Base-by-base conservation (phyloP, 2,888 invertebrate species). In the Ischnura elegans region DNA sequence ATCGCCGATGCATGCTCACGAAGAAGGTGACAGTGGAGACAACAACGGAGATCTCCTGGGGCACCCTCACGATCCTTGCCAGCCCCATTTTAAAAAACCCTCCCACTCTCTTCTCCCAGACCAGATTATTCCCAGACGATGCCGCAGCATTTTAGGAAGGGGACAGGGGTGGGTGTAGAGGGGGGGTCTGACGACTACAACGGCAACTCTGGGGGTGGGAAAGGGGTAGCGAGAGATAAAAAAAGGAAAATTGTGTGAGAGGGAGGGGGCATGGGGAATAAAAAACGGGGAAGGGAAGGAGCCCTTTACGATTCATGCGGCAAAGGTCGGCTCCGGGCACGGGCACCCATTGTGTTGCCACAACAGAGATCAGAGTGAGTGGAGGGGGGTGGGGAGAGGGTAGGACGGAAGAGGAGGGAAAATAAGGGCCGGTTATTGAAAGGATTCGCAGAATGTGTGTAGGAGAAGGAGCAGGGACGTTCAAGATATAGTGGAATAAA, bases 261-360 rank as follows among this genome's bases (percentile, higher is more conserved):
- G 55, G 87, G 87, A 36, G 19, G 10, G 51, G 29, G 51, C 25
- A 46, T 43, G 55, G 47, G 36, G 47, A 87, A 51, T 29, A 47
- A 51, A n/a, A 55, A 55, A 25, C 19, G 55, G 36, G 55, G 36
- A 10, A 29, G 66, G 36, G 16, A 76, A 36, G 36, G 87, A 90
- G 43, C 42, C 90, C 61, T 90, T 90, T 90, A 90, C 90, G 61
- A 90, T 90, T 90, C 90, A 90, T 90, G 90, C 61, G 55, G 90
- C 90, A 90, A 90, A 90, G 90, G 90, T 90, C 90, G 61, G 55
- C 90, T 90, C 36, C 90, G 90, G 90, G 90, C 90, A 61, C 55
- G n/a, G 90, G 36, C 90, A 90, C 43, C 90, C 90, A 90, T 90
- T 90, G 90, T 90, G 90, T 90, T 90, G 61, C 90, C 61, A 90